Evolutionary conservation across 2,888 invertebrate genomes (phyloP), one percentile per base, ranked within the genome.

Genomic region (Hypena proboscidalis): DNA sequence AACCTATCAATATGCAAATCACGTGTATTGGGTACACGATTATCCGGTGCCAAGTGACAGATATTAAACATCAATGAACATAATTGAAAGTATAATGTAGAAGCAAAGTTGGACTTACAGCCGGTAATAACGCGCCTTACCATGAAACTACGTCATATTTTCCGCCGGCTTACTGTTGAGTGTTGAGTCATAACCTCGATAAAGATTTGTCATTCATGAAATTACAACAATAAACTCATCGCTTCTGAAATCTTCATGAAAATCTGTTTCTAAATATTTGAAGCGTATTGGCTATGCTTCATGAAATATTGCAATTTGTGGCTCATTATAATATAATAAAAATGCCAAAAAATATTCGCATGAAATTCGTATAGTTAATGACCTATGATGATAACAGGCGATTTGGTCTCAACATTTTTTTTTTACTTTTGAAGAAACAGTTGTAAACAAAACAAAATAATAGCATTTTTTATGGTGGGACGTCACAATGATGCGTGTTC

Each of bases 151-250:
- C 81, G 76, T 78, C 80, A 83, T 66, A 31, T 74, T 64, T 70
- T 70, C 69, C 71, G 63, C 74, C 70, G 66, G 59, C 61, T 66
- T 69, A 65, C 54, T 59, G 76, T 70, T 86, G 85, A 87, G 67
- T 59, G 76, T 70, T 86, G 85, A 87, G 67, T 85, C 85, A 87
- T 62, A 65, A 60, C 62, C 73, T 67, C 65, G 74, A 76, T 76
- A 75, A 77, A 65, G 74, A 77, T 82, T 82, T 78, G 79, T 85
- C 83, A 88, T 84, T 82, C 80, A 81, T 78, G 72, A 77, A 82
- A 77, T 77, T 70, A 69, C 70, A 70, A 74, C 63, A 47, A 61
- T 63, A 51, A 60, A 73, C 70, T 66, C 67, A 68, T 56, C 59
- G 58, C n/a, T n/a, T n/a, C n/a, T n/a, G n/a, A n/a, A n/a, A n/a